Evolutionary conservation across 2,888 invertebrate species (phyloP).

Genomic region (Tenthredo distinguenda): DNA sequence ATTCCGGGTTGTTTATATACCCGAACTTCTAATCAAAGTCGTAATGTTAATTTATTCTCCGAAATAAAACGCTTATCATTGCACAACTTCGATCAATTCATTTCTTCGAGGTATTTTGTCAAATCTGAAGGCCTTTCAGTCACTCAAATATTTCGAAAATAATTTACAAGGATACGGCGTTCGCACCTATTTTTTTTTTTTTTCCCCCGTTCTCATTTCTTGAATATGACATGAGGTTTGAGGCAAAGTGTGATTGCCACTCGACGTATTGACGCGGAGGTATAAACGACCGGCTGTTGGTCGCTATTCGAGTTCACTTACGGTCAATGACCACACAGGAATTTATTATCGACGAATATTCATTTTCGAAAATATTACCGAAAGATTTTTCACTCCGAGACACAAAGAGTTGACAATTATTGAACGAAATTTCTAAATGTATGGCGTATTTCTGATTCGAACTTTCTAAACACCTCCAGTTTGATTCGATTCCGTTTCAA

Average conservation of each 20-base stretch:
- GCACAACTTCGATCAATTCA: not conserved
- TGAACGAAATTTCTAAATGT: not conserved
- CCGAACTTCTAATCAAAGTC: not conserved
- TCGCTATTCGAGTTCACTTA: not conserved
- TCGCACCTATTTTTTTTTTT: not conserved
- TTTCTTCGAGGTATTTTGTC: not conserved
- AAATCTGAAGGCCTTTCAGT: not conserved
- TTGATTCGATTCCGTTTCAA: not conserved
- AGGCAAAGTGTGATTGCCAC: constrained; percentile 38
- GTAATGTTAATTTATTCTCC: not conserved
- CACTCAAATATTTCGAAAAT: not conserved
- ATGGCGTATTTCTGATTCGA: not conserved
- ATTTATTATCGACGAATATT: not conserved
- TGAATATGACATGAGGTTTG: constrained; percentile 1
- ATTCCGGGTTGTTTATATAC: not conserved
- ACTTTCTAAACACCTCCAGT: not conserved
- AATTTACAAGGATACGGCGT: not conserved
- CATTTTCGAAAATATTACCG: not conserved
- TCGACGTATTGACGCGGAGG: constrained; percentile 9
- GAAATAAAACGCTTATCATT: not conserved
- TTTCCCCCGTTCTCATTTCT: not conserved
- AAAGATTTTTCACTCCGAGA: not conserved
- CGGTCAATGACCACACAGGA: not conserved
- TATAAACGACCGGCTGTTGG: not conserved
- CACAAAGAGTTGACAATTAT: not conserved